These are phyloP conservation scores for Amorpha juglandis DNA, from an alignment of 2,888 invertebrate species.

Conservation along the genomic window DNA sequence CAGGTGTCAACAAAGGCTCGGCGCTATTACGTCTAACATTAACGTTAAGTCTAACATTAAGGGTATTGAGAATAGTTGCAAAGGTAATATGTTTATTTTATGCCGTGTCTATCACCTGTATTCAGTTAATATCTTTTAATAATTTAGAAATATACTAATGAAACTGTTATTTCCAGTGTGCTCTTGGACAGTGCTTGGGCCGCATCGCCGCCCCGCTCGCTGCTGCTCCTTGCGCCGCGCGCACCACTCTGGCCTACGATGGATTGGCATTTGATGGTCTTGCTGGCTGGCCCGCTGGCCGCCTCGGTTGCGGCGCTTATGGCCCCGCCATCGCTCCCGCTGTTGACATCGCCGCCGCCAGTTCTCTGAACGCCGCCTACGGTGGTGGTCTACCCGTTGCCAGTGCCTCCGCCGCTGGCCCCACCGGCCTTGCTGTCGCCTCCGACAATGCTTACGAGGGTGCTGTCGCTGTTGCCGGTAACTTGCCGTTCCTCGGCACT, in stretches of 20 bases:
- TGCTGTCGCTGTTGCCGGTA: slow-evolving; percentile 32
- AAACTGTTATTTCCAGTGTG: slow-evolving; percentile 15
- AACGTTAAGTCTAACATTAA: too few relatives aligned
- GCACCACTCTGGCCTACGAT: slow-evolving; percentile 1
- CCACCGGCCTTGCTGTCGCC: slow-evolving; percentile 34
- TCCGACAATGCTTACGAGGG: slow-evolving; percentile 42
- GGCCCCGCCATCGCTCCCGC: slow-evolving; percentile 12
- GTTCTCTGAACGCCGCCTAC: slow-evolving; percentile 21
- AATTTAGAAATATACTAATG: background rate
- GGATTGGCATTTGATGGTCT: slow-evolving; percentile 20
- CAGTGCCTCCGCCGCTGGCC: slow-evolving; percentile 31
- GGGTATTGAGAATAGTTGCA: too few relatives aligned
- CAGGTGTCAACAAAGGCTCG: too few relatives aligned
- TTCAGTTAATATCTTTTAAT: background rate
- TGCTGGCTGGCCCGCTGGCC: slow-evolving; percentile 7
- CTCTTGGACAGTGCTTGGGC: slow-evolving; percentile 9
- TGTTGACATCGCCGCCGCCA: slow-evolving; percentile 30
- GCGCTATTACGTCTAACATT: background rate
- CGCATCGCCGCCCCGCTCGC: slow-evolving; percentile 21
- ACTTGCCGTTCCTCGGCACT: slow-evolving; percentile 37
- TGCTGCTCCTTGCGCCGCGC: background rate
- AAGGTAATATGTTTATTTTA: too few relatives aligned
- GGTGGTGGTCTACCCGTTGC: slow-evolving; percentile 40
- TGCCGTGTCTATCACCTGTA: background rate
- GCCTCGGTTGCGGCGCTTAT: slow-evolving; percentile 23